Evolutionary conservation across 2,113 vertebrate species (phyloP).

Genomic region (Dolichotis patagonum): DNA sequence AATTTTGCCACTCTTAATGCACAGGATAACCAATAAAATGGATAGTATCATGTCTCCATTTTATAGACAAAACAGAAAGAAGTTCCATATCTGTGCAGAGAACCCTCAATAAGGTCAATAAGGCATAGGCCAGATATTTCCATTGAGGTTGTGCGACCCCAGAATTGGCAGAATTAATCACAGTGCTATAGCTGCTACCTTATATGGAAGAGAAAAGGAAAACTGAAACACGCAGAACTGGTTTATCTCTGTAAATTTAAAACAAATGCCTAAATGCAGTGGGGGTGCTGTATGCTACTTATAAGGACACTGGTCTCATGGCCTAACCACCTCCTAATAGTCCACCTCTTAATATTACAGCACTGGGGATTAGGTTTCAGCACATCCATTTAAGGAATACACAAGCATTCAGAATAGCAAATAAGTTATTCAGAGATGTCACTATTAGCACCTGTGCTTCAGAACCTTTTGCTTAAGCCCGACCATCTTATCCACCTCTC

Average conservation of each 20-base stretch:
- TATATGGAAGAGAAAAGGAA: background rate
- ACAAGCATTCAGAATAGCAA: background rate
- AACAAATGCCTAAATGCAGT: background rate
- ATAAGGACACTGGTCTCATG: background rate
- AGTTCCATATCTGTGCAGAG: background rate
- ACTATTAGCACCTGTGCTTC: background rate
- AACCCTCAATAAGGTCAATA: background rate
- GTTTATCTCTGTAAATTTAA: constrained; percentile 11
- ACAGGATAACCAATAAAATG: background rate
- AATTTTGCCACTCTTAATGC: background rate
- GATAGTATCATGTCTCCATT: background rate
- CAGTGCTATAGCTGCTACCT: background rate
- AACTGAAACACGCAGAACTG: background rate
- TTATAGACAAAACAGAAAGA: background rate
- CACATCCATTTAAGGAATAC: no score
- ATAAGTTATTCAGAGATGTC: background rate
- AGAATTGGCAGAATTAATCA: background rate
- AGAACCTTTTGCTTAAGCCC: background rate
- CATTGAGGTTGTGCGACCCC: background rate
- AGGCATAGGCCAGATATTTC: background rate
- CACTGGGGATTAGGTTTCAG: background rate
- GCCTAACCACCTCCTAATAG: background rate
- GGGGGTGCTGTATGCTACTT: background rate
- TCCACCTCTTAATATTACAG: background rate
- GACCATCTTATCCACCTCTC: background rate